These are phyloP conservation scores for Frankliniella fusca DNA, from an alignment of 2,888 invertebrate species.

Conservation along the genomic window DNA sequence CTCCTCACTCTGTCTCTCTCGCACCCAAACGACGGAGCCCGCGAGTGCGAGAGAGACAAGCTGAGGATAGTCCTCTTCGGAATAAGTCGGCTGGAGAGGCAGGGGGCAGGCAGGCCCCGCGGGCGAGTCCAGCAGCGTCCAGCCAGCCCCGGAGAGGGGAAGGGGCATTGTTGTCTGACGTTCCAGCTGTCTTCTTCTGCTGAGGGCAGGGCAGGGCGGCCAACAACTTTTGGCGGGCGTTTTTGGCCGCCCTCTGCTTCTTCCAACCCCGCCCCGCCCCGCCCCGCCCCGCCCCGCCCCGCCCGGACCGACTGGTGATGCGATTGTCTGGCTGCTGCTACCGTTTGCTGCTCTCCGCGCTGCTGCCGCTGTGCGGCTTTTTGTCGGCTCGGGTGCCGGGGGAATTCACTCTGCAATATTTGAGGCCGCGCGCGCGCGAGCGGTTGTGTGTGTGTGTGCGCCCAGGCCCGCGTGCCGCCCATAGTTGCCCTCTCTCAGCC, in stretches of 20 bases:
- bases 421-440: background rate
- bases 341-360: background rate
- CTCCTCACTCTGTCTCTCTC: too few relatives aligned
- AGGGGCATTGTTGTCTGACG: conserved; percentile 18
- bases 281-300: background rate
- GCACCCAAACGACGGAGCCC: too few relatives aligned
- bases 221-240: conserved; percentile 10
- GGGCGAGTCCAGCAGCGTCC: too few relatives aligned
- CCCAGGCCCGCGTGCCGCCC: background rate
- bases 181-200: background rate
- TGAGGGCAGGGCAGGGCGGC: too few relatives aligned
- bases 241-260: background rate
- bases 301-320: background rate
- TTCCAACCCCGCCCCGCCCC: background rate
- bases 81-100: too few relatives aligned
- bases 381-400: conserved; percentile 18
- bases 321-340: background rate
- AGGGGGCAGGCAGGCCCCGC: too few relatives aligned
- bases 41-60: too few relatives aligned
- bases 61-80: too few relatives aligned
- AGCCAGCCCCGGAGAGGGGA: background rate
- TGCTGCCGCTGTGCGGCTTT: background rate
- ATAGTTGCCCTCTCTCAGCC: background rate
- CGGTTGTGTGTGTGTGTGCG: background rate
- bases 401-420: conserved; percentile 13